These are phyloP conservation scores for Perca fluviatilis DNA, from an alignment of 2,113 vertebrate species.

Conservation along the genomic window DNA sequence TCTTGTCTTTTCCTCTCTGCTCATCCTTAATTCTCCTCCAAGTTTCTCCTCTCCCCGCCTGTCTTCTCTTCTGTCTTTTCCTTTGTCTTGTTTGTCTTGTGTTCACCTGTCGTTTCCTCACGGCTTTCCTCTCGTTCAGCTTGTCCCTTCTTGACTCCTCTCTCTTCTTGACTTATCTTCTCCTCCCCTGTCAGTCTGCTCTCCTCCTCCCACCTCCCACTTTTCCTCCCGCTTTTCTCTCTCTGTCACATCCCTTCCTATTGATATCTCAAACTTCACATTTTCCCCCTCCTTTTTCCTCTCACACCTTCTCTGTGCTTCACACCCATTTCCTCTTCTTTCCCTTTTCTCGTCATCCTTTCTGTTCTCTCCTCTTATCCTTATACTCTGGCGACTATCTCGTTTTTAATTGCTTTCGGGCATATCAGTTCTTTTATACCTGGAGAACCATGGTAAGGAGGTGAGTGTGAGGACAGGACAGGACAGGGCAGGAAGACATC, in stretches of 20 bases:
- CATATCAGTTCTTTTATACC: conserved; percentile 19
- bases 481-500: conserved; percentile 2
- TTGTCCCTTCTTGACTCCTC: conserved; percentile 17
- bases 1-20: conserved; percentile 9
- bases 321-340: not conserved
- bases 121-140: conserved; percentile 17
- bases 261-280: conserved; percentile 24
- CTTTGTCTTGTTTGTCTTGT: not conserved
- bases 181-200: conserved; percentile 39
- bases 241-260: conserved; percentile 22
- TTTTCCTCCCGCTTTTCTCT: not conserved
- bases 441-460: conserved; percentile 20
- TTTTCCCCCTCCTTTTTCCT: not conserved
- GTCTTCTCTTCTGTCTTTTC: conserved; percentile 13
- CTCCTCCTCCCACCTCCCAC: conserved; percentile 18
- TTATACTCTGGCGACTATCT: not conserved
- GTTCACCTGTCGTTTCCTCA: conserved; percentile 35
- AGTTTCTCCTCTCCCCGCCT: not conserved
- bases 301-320: conserved; percentile 14
- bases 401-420: conserved; percentile 36
- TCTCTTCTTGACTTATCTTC: conserved; percentile 28
- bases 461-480: conserved; percentile 30
- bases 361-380: not conserved
- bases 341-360: not conserved
- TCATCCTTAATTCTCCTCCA: not conserved